Base-by-base conservation (phyloP, 2,888 invertebrate species). In the Eristalis pertinax region DNA sequence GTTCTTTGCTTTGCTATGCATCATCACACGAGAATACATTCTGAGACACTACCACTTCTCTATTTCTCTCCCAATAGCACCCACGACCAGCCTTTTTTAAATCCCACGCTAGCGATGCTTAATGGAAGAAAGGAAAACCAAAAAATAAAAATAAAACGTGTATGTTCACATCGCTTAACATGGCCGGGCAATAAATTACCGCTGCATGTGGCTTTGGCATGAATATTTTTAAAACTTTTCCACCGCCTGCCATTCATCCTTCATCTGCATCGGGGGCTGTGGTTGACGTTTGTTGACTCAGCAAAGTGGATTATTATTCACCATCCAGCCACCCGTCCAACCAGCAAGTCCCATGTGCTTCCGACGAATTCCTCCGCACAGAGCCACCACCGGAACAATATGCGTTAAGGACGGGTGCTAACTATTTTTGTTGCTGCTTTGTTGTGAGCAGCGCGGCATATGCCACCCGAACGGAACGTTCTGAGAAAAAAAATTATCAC, bases 231-330 rank as follows among this genome's bases (percentile, higher is more conserved):
- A 38, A 76, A 69, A 69, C 77, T 70, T 73, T 77, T 43, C 70
- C 73, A 77, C 73, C 85, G 43, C 60, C 68, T 58, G 68, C 50
- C 76, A 72, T 60, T 82, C 63, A 81, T 77, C 73, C 77, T 77
- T 81, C 73, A 85, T 81, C 76, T 76, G 58, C 63, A 84, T 60
- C 84, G 43, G 35, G 67, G 35, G 43, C 76, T 85, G 73, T n/a
- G 73, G 69, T 69, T 82, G 85, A 78, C 73, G 80, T 84, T 75
- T 74, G 73, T 74, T 65, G 74, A 69, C 64, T 85, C 63, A 67
- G 43, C 73, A 77, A 82, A 74, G 82, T 77, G 69, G 74, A 74
- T 77, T 74, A 80, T 80, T 76, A 80, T 76, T 76, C 76, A 84
- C 67, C 60, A 70, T 26, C 62, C 43, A 56, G 43, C 43, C n/a